These are phyloP conservation scores for Rhizomys pruinosus DNA, from an alignment of 2,113 vertebrate species.

Conservation along the genomic window DNA sequence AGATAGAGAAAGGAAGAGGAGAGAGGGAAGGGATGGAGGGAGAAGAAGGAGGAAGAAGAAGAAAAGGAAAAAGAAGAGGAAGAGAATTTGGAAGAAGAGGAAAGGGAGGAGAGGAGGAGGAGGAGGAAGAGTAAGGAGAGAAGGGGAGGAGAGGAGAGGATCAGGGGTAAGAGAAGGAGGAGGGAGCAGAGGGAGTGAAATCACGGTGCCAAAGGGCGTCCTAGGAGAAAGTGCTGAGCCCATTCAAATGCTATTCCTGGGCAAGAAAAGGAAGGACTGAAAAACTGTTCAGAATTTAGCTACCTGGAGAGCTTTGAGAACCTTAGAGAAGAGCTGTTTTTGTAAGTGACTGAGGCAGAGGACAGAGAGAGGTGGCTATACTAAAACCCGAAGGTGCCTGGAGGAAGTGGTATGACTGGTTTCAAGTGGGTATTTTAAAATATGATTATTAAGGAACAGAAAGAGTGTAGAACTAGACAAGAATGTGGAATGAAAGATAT, in stretches of 20 bases:
- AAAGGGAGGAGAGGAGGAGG: background rate
- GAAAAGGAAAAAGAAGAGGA: background rate
- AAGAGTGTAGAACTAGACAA: background rate
- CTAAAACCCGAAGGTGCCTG: background rate
- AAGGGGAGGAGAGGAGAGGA: background rate
- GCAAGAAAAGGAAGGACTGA: background rate
- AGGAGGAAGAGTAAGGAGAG: background rate
- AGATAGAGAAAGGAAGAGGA: background rate
- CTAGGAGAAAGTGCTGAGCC: background rate
- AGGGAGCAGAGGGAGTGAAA: background rate
- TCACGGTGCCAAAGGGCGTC: background rate
- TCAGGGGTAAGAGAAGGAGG: background rate
- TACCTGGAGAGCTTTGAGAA: background rate
- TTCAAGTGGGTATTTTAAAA: background rate
- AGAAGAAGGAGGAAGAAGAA: background rate
- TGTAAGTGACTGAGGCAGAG: background rate
- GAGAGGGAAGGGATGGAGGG: background rate
- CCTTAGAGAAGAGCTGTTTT: background rate
- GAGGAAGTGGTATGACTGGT: background rate
- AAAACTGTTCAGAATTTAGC: background rate
- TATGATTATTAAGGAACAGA: background rate
- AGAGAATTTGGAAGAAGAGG: background rate
- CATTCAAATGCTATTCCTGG: background rate
- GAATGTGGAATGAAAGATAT: background rate
- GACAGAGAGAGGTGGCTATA: background rate